Evolutionary conservation across 1,140 invertebrate genomes (phyloP), one percentile per base, ranked within the genome.

Genomic region (Ceratosolen fusciceps): DNA sequence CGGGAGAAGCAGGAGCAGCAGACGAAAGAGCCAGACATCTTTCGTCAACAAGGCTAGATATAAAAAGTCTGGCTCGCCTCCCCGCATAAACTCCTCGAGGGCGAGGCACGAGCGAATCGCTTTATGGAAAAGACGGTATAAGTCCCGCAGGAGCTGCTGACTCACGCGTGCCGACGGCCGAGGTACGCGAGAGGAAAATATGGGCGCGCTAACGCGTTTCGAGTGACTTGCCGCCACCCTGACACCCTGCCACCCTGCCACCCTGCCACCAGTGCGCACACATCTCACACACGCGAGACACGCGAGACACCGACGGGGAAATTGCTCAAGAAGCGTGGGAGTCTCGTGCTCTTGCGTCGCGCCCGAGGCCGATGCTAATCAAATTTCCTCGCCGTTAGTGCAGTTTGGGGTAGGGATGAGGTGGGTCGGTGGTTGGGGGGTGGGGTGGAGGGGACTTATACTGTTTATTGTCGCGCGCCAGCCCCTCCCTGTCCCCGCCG

Each of bases 101-200:
- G 39, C 19, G 52, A 60, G 24, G 52, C 62, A 76, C 68, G 56
- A 77, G 75, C 34, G 24, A 43, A 71, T 77, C 65, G 75, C 56
- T 77, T 77, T 77, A 77, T 71, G 24, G 68, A 72, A 72, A 78
- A 72, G 52, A 62, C 54, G 76, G 37, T 74, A 74, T 79, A 80
- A 80, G 72, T 80, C 78, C 78, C 62, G 34, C 9, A 75, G 72
- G 60, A 75, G 62, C 65, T 80, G 78, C 78, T 74, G 78, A 80
- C 78, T 80, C 78, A 80, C 78, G 72, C 76, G 56, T 72, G 49
- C 68, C 47, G 26, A 0, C 1, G 52, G 12, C 65, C 21, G 12
- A 19, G 21, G n/a, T n/a, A 34, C 19, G 12, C 7, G 54, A n/a
- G 52, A 24, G 21, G 29, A 56, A 67, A n/a, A 43, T 29, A 37